These are phyloP conservation scores for Molothrus ater DNA, from an alignment of 2,797 vertebrate species.

Conservation along the genomic window DNA sequence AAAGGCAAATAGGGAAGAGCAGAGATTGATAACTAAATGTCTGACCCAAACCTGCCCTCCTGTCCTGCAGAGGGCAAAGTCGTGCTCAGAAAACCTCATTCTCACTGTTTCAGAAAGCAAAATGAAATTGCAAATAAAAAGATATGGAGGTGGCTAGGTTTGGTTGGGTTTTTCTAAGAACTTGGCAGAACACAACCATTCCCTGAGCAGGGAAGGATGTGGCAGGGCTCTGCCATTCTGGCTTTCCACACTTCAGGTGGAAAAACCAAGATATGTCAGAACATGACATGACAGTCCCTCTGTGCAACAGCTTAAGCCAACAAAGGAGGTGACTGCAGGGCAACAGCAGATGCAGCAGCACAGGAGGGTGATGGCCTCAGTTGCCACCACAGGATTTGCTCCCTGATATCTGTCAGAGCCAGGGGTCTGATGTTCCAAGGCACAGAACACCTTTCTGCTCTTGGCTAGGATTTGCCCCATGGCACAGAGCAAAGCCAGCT, in stretches of 20 bases:
- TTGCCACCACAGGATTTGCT: not conserved
- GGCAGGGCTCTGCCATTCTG: not conserved
- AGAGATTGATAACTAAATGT: not conserved
- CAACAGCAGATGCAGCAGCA: not conserved
- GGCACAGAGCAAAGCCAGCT: not conserved
- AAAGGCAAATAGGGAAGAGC: constrained; percentile 10
- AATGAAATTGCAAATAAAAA: not conserved
- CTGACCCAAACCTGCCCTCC: not conserved
- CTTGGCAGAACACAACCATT: not conserved
- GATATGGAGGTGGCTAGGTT: not conserved
- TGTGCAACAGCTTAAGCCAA: not conserved
- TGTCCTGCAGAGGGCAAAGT: not conserved
- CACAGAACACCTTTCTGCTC: not conserved
- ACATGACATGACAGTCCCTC: accelerated
- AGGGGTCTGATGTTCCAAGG: not conserved
- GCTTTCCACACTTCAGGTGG: not conserved
- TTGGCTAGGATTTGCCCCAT: not conserved
- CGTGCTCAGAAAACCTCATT: not conserved
- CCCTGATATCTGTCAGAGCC: accelerated
- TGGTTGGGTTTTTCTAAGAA: not conserved
- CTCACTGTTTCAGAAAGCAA: not conserved
- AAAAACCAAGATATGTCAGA: not conserved
- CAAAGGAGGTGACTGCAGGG: not conserved
- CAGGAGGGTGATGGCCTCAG: not conserved
- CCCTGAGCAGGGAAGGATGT: not conserved